A percentile compares a stretch with the other conserved stretches of the same genome.
Conservation (phyloP, 2,113 vertebrate species). For the Urocitellus parryii region DNA sequence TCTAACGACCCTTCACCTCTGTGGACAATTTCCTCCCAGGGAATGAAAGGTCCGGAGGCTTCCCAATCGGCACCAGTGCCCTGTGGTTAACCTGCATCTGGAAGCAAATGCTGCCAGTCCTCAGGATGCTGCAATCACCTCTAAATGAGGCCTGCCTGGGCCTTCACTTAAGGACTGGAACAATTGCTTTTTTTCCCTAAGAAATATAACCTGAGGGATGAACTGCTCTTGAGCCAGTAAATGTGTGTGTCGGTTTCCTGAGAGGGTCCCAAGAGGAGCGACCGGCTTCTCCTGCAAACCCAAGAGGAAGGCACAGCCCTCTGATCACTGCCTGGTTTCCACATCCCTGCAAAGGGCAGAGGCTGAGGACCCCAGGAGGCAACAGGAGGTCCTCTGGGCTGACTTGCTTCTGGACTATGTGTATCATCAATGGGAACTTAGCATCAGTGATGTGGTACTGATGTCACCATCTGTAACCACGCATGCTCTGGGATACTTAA, state of each 20-base stretch:
- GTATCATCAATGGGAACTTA: background rate
- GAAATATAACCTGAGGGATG: slow-evolving; percentile 68
- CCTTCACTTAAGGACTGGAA: background rate
- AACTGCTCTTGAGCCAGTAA: slow-evolving; percentile 75
- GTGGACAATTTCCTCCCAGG: slow-evolving; percentile 54
- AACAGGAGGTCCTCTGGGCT: background rate
- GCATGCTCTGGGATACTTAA: background rate
- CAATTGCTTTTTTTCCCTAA: slow-evolving; percentile 57
- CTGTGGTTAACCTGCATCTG: slow-evolving; percentile 67
- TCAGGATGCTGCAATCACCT: slow-evolving; percentile 31
- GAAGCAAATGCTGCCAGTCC: background rate
- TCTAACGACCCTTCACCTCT: slow-evolving; percentile 42
- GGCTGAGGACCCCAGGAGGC: background rate
- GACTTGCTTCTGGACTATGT: background rate
- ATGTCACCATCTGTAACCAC: no score
- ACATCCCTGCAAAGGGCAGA: background rate
- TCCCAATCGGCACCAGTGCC: background rate
- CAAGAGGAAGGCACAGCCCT: slow-evolving; percentile 73
- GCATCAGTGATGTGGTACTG: background rate
- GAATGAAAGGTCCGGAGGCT: slow-evolving; percentile 23
- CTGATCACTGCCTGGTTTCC: background rate
- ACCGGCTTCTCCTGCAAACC: slow-evolving; percentile 57
- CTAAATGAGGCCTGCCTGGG: slow-evolving; percentile 66
- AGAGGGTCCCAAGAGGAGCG: slow-evolving; percentile 53
- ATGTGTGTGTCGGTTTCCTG: slow-evolving; percentile 28